A percentile compares a stretch with the other conserved stretches of the same genome.
These are phyloP conservation scores for Thyatira batis DNA, from an alignment of 2,888 invertebrate genomes.

Conservation along the genomic window DNA sequence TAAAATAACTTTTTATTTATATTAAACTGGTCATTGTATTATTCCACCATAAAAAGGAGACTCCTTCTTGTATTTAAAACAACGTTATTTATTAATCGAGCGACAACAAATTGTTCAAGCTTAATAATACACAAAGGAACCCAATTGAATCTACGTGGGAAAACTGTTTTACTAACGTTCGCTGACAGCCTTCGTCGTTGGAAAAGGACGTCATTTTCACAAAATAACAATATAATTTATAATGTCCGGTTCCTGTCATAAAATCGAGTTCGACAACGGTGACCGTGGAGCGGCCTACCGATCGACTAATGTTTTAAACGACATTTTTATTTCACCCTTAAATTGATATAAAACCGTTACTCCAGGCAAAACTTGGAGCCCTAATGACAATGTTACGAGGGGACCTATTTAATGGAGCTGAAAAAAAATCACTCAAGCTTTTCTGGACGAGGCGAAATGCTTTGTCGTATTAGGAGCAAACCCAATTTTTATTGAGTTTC, in stretches of 20 bases:
- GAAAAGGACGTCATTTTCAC: not conserved
- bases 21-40: not conserved
- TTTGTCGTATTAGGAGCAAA: not conserved
- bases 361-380: not conserved
- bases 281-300: not conserved
- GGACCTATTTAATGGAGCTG: constrained; percentile 8
- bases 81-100: not conserved
- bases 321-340: not conserved
- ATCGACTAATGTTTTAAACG: not conserved
- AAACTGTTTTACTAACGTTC: not conserved
- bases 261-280: not conserved
- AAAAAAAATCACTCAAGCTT: constrained; percentile 8
- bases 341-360: constrained; percentile 3
- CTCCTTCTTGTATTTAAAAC: not conserved
- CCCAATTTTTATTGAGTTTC: not conserved
- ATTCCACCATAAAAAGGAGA: not conserved
- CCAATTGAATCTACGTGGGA: not conserved
- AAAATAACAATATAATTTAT: not conserved
- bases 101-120: not conserved
- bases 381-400: constrained; percentile 11
- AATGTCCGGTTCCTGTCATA: not conserved
- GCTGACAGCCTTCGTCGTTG: not conserved
- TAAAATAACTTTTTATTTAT: not conserved
- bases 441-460: not conserved
- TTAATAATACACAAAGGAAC: not conserved